Percentiles rank a stretch among this genome's conserved stretches.
Conservation (phyloP, 2,797 vertebrate species). For the Sebastes oblongus region DNA sequence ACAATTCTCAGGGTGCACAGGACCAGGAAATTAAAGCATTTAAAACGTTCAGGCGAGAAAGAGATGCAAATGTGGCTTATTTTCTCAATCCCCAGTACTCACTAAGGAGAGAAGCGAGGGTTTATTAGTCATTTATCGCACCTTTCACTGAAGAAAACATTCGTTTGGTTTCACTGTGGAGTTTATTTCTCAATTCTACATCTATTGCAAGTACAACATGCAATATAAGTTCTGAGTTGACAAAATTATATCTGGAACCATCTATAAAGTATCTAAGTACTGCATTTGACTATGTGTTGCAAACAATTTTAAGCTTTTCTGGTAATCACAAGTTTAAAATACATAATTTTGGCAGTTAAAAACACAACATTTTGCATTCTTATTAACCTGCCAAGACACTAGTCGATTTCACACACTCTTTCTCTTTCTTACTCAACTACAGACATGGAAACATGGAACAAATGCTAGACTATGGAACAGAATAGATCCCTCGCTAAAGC, state of each 20-base stretch:
- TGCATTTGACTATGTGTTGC: background rate
- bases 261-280: background rate
- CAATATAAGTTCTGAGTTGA: background rate
- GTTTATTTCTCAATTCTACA: background rate
- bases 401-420: background rate
- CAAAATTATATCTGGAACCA: background rate
- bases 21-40: slow-evolving; percentile 54
- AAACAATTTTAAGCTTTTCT: background rate
- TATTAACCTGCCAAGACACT: background rate
- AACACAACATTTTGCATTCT: background rate
- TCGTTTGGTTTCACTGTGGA: background rate
- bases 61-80: slow-evolving; percentile 48
- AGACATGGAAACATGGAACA: background rate
- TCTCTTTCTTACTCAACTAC: background rate
- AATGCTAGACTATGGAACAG: background rate
- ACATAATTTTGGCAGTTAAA: background rate
- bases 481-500: background rate
- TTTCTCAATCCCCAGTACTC: slow-evolving; percentile 11
- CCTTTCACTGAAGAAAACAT: background rate
- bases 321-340: background rate
- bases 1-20: slow-evolving; percentile 47
- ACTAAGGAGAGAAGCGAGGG: background rate
- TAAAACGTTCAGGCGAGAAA: slow-evolving; percentile 31
- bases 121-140: slow-evolving; percentile 3
- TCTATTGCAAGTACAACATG: background rate